phyloP scores from a whole-genome alignment of 2,797 vertebrate species.

The Hydrocynus forskahlii region DNA sequence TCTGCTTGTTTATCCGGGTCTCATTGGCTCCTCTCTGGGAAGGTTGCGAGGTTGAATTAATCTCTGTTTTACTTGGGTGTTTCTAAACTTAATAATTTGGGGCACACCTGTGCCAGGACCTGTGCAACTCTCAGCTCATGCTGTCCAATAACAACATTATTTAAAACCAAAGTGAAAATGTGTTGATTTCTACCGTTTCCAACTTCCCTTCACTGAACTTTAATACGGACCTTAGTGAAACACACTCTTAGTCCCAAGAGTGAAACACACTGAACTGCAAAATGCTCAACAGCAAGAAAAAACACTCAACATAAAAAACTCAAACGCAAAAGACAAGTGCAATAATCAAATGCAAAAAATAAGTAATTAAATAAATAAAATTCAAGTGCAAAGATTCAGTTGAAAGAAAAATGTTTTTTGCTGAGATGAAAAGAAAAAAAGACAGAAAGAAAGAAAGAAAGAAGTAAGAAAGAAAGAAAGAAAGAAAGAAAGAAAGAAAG shows the following conservation, averaged over 20 bases:
- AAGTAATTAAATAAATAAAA: too few relatives aligned
- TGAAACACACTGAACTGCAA: too few relatives aligned
- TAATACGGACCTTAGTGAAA: neutral
- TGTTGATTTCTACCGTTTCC: neutral
- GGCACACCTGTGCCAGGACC: neutral
- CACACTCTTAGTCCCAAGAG: too few relatives aligned
- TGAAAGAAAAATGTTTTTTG: too few relatives aligned
- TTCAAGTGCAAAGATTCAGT: too few relatives aligned
- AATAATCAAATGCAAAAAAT: too few relatives aligned
- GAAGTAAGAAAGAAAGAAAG: neutral
- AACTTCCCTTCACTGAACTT: neutral
- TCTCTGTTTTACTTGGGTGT: neutral
- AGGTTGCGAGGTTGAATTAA: neutral
- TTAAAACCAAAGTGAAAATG: neutral
- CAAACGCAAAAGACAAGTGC: too few relatives aligned
- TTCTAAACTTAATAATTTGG: neutral
- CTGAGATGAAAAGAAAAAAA: neutral
- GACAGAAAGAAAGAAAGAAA: too few relatives aligned
- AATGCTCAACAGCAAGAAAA: too few relatives aligned
- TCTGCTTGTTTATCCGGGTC: neutral
- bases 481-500: neutral
- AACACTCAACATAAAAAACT: too few relatives aligned
- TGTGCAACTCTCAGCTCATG: neutral
- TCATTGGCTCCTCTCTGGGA: neutral
- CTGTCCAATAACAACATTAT: neutral